A percentile compares a stretch with the other conserved stretches of the same genome.
phyloP scores from a whole-genome alignment of 1,140 invertebrate genomes.

The Hylaeus volcanicus region DNA sequence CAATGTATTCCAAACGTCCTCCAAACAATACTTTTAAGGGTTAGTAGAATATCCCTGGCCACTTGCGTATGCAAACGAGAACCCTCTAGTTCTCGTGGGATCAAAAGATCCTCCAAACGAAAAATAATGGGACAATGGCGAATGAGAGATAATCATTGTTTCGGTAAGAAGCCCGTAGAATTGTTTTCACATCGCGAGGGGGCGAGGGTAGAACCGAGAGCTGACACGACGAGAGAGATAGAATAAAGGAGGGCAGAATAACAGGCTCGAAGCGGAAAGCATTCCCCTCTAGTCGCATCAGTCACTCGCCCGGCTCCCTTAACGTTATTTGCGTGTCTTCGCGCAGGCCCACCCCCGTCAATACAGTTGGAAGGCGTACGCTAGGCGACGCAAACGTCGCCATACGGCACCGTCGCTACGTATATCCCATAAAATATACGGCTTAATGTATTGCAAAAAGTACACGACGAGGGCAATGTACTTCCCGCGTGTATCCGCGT shows the following conservation, averaged over 20 bases:
- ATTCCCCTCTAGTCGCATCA: conserved; percentile 47
- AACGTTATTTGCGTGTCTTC: conserved; percentile 71
- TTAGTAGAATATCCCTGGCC: no score
- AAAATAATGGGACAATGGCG: no score
- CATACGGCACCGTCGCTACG: conserved; percentile 35
- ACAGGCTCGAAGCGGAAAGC: conserved; percentile 37
- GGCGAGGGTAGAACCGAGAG: background rate
- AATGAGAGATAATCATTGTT: no score
- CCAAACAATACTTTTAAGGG: no score
- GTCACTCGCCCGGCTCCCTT: conserved; percentile 60
- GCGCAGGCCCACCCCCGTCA: conserved; percentile 39
- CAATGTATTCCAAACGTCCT: no score
- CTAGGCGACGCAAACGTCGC: background rate
- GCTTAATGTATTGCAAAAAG: conserved; percentile 71
- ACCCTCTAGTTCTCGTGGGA: no score
- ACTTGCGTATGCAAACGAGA: no score
- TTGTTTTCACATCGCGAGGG: background rate
- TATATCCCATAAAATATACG: conserved; percentile 67
- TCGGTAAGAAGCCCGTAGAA: no score
- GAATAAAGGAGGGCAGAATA: conserved; percentile 5
- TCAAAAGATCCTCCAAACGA: no score
- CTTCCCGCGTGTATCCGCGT: conserved; percentile 51
- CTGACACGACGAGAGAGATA: no score
- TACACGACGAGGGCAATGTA: conserved; percentile 58
- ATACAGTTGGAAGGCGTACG: conserved; percentile 29